These are phyloP conservation scores for Trochalopteron elliotii DNA, from an alignment of 2,113 vertebrate species.

Conservation along the genomic window DNA sequence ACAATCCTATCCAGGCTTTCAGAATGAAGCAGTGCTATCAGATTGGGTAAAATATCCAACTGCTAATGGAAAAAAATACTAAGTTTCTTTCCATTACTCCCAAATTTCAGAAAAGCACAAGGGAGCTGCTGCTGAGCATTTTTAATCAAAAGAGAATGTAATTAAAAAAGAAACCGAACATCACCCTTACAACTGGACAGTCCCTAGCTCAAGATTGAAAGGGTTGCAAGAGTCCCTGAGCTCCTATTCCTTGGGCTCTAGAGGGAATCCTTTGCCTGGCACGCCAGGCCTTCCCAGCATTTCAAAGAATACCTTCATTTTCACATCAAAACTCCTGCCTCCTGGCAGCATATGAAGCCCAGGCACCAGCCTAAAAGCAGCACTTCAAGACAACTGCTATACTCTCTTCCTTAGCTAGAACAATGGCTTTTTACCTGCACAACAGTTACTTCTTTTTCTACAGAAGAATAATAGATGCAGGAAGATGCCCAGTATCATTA, in stretches of 20 bases:
- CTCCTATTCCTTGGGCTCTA: background rate
- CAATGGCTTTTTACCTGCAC: background rate
- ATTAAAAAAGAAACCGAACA: background rate
- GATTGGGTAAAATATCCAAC: background rate
- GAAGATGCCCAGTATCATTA: background rate
- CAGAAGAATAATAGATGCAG: background rate
- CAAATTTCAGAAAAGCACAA: background rate
- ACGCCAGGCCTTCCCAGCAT: background rate
- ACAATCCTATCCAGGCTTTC: background rate
- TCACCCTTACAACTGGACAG: background rate
- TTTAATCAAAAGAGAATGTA: background rate
- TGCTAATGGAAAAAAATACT: background rate
- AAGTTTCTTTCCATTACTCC: background rate
- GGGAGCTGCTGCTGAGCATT: background rate
- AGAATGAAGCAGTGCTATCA: background rate
- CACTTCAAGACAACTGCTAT: background rate
- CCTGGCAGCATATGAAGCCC: background rate
- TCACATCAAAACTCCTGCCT: conserved; percentile 7
- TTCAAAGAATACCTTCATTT: conserved; percentile 4
- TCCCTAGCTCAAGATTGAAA: background rate
- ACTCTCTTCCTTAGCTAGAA: background rate
- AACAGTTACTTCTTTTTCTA: background rate
- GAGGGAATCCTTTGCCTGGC: background rate
- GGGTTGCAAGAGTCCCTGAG: background rate
- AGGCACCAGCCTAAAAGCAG: background rate